Conservation (phyloP, 2,113 vertebrate genomes). For the Neogale vison region DNA sequence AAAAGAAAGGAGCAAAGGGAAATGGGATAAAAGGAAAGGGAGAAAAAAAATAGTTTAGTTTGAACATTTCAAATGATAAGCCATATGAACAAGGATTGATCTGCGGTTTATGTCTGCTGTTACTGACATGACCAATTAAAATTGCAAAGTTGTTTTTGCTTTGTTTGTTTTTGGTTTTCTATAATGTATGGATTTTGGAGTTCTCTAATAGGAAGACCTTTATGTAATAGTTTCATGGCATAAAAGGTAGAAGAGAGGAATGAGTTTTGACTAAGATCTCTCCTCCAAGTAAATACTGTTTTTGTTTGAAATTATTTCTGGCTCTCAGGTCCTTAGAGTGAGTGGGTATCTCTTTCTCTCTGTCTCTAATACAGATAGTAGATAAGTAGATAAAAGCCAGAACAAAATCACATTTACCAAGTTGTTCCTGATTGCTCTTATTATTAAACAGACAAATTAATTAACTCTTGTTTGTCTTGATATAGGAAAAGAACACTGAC, state of each 20-base stretch:
- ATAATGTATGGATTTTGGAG: neutral
- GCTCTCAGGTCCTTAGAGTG: neutral
- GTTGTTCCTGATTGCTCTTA: neutral
- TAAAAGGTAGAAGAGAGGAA: neutral
- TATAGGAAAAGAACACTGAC: neutral
- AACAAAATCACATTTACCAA: conserved; percentile 21
- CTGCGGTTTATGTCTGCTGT: neutral
- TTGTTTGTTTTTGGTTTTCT: neutral
- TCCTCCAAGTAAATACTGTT: neutral
- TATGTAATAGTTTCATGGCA: neutral
- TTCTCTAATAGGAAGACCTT: neutral
- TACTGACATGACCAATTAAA: neutral
- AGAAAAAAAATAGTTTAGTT: neutral
- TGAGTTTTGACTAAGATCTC: neutral
- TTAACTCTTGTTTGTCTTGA: neutral
- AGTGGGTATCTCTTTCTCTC: neutral
- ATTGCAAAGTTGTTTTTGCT: neutral
- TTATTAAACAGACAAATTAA: neutral
- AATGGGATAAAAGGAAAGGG: neutral
- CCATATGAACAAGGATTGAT: neutral
- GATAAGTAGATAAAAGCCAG: neutral
- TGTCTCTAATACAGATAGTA: neutral
- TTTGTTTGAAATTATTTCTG: conserved; percentile 46
- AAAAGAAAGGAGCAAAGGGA: neutral
- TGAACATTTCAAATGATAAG: conserved; percentile 13